Base-by-base conservation (phyloP, 2,113 vertebrate species). In the Spilogale gracilis region DNA sequence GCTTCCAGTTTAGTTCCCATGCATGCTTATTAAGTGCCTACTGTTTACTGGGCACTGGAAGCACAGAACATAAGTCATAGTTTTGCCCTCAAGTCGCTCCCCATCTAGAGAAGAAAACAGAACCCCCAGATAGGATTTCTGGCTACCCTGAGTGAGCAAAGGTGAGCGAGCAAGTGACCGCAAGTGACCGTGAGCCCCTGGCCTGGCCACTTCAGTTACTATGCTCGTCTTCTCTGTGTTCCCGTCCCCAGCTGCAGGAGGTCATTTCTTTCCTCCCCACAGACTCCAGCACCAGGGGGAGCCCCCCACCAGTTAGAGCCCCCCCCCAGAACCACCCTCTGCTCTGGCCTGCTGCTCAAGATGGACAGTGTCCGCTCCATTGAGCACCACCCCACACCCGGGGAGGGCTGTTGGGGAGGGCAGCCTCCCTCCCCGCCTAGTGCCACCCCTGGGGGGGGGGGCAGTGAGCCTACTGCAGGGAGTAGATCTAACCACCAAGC, bases 141-240 rank as follows among this genome's bases (percentile, higher is more conserved):
- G 32, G 6, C 38, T 16, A 11, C 58, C 27, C 23, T 9, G 3
- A 12, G 65, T 1, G 50, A 87, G 60, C 13, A 5, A 23, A 14
- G 25, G 58, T 21, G 50, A 43, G 71, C 1, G 21, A 17, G 58
- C 0, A 1, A 43, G 71, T 0, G 6, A 60, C 61, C 1, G 52
- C 0, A 16, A 9, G 52, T 38, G 38, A 38, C 38, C 38, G 38
- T 38, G 38, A 38, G 23, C 83, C 73, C 23, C 43, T 4, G 8
- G 3, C 45, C 58, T 5, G 3, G 81, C 32, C 0, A 0, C 6
- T 20, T 50, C 5, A 27, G 87, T 5, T 11, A 43, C 6, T 0
- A 5, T 0, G n/a, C 38, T 63, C 63, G 86, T 5, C 32, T 71
- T 30, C 81, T 48, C 12, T 4, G 21, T 0, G 1, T 9, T 13